A percentile compares a stretch with the other conserved stretches of the same genome.
Evolutionary conservation across 2,113 vertebrate genomes (phyloP).

Genomic region (Scalopus aquaticus): DNA sequence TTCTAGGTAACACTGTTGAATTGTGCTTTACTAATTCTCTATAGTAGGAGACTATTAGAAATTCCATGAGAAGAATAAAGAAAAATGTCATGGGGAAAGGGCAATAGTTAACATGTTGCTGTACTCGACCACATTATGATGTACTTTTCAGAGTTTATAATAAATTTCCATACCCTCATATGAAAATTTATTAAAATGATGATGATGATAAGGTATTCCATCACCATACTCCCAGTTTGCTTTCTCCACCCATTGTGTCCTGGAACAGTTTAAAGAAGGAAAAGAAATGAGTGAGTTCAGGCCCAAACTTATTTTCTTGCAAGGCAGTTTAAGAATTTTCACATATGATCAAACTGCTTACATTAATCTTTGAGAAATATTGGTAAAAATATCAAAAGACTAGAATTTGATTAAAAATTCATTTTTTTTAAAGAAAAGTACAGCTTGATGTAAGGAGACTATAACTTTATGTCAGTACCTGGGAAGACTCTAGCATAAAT

Average conservation of each 20-base stretch:
- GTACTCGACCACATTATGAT: background rate
- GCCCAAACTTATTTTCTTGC: background rate
- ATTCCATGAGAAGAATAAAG: background rate
- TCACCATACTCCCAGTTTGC: background rate
- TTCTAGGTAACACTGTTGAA: background rate
- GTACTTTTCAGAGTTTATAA: background rate
- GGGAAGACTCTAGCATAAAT: background rate
- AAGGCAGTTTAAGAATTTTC: background rate
- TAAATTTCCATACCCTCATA: background rate
- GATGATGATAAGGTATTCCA: background rate
- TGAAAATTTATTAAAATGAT: background rate
- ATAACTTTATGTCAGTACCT: background rate
- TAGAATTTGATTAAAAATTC: background rate
- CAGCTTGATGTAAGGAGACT: background rate
- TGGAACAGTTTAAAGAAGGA: background rate
- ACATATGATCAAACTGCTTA: background rate
- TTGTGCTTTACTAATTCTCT: background rate
- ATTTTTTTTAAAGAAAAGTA: background rate
- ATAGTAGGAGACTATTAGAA: background rate
- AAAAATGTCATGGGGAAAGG: background rate
- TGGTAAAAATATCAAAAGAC: background rate
- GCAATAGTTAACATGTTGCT: background rate
- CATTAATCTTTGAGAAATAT: background rate
- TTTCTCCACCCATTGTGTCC: background rate
- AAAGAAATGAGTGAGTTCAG: background rate